A percentile compares a stretch with the other conserved stretches of the same genome.
Evolutionary conservation across 1,140 invertebrate genomes (phyloP).

Genomic region (Camponotus vicinus): DNA sequence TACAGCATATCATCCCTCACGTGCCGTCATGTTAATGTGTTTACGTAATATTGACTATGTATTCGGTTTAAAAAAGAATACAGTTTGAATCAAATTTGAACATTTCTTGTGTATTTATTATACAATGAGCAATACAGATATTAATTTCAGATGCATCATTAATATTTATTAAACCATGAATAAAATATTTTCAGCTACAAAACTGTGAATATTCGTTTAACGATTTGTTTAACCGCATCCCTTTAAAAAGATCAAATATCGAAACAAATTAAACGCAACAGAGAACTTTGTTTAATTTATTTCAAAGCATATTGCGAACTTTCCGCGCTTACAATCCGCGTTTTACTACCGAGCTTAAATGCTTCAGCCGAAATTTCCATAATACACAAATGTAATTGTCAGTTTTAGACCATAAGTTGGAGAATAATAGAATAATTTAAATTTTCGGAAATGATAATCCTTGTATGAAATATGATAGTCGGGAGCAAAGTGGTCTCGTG

Average conservation of each 20-base stretch:
- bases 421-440: neutral
- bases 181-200: slow-evolving; percentile 7
- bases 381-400: neutral
- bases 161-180: slow-evolving; percentile 3
- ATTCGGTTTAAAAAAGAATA: neutral
- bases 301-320: neutral
- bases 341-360: slow-evolving; percentile 18
- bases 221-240: slow-evolving; percentile 11
- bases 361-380: neutral
- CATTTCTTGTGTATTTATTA: neutral
- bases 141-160: neutral
- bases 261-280: slow-evolving; percentile 9
- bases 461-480: neutral
- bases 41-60: neutral
- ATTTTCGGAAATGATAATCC: neutral
- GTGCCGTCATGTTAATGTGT: neutral
- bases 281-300: slow-evolving; percentile 16
- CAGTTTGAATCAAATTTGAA: neutral
- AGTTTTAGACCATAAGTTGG: neutral
- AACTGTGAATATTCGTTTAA: neutral
- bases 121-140: neutral
- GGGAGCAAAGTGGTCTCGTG: neutral
- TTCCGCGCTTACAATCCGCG: neutral
- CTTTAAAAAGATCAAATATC: slow-evolving; percentile 27
- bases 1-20: neutral